Evolutionary conservation across 2,113 vertebrate species (phyloP), one percentile per base, ranked within the genome.

Genomic region (Grantiella picta): DNA sequence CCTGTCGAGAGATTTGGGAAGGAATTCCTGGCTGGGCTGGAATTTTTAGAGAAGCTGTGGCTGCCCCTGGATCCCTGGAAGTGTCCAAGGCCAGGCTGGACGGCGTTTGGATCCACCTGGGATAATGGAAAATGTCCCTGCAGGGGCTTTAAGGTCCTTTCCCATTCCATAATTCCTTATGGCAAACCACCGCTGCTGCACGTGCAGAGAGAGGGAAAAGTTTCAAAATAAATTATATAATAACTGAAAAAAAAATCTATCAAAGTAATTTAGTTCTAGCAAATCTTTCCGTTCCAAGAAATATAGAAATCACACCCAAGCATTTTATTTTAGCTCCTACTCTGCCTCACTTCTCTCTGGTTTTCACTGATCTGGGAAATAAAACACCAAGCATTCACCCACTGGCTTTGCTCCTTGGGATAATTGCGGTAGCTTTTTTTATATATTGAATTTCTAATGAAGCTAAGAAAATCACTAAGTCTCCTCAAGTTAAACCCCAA

Each of bases 131-230:
- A 8, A 1, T 4, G 52, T 31, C 60, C 70, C 71, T 56, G 50
- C 22, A 9, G 4, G 9, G 53, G 25, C 2, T 69, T 38, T 8
- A 5, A 28, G 33, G 45, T 53, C 42, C 66, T 9, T 59, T 59
- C 44, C 44, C 53, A 54, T 7, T 21, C 64, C 28, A 8, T 4
- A 19, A 12, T 22, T 21, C 73, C 57, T 7, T 38, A 2, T 0
- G 16, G 15, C 21, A 60, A 19, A 56, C 2, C 38, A 19, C 1
- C 8, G 8, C 61, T 31, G 38, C 47, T 25, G 7, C 3, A 0
- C 0, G 8, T 0, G 7, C 23, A 5, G 29, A 29, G 29, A 68
- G 42, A 40, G 35, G 29, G 5, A 15, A 27, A 42, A 21, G 8
- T 31, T 72, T 35, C 11, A 9, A 42, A 49, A 6, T 3, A n/a